A percentile compares a stretch with the other conserved stretches of the same genome.
Conservation (phyloP, 2,888 invertebrate species). For the Hydriomena furcata region DNA sequence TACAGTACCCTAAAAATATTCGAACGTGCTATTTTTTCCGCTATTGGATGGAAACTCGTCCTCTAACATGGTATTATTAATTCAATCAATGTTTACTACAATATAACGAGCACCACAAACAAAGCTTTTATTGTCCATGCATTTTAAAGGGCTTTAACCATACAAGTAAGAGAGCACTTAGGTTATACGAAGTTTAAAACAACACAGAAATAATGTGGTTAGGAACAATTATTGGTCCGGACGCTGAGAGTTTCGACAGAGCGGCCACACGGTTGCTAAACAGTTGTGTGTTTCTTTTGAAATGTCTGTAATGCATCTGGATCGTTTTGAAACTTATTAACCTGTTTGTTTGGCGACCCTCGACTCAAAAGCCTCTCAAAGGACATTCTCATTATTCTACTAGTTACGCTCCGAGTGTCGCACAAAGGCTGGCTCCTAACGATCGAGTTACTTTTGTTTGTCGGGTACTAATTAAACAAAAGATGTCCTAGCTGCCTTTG, state of each 20-base stretch:
- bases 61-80: slow-evolving; percentile 37
- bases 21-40: too few relatives aligned
- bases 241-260: slow-evolving; percentile 78
- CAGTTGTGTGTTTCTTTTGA: slow-evolving; percentile 72
- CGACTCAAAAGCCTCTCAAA: slow-evolving; percentile 66
- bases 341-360: slow-evolving; percentile 73
- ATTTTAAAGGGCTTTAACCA: slow-evolving; percentile 35
- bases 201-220: slow-evolving; percentile 66
- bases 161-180: slow-evolving; percentile 37
- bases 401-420: slow-evolving; percentile 53
- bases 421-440: slow-evolving; percentile 69
- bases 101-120: slow-evolving; percentile 13
- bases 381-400: slow-evolving; percentile 70
- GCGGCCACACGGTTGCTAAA: slow-evolving; percentile 74
- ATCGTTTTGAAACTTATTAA: slow-evolving; percentile 83
- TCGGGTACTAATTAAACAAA: slow-evolving; percentile 75
- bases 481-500: slow-evolving; percentile 61
- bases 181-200: slow-evolving; percentile 46
- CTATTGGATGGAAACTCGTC: slow-evolving; percentile 55
- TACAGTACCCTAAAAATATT: too few relatives aligned
- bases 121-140: slow-evolving; percentile 25
- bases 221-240: slow-evolving; percentile 81
- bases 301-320: slow-evolving; percentile 79
- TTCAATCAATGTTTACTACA: slow-evolving; percentile 35
- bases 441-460: slow-evolving; percentile 80